A percentile compares a stretch with the other conserved stretches of the same genome.
phyloP scores from a whole-genome alignment of 2,797 vertebrate species.

The Parambassis ranga region DNA sequence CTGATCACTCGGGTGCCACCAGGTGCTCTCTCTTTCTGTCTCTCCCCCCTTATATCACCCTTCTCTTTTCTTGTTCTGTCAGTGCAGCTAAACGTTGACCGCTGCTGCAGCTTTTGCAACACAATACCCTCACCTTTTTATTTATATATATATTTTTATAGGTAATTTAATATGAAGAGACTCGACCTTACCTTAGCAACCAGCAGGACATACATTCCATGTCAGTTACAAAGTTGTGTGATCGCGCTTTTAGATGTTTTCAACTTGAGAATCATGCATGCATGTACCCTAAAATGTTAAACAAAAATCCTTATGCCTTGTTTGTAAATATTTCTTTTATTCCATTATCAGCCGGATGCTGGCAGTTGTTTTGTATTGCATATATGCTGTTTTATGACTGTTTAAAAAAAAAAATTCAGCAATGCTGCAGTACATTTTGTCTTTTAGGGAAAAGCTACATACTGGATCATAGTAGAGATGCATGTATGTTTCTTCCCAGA shows the following conservation, averaged over 20 bases:
- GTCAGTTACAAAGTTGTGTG: slow-evolving; percentile 45
- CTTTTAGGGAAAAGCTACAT: slow-evolving; percentile 27
- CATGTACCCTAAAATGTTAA: slow-evolving; percentile 63
- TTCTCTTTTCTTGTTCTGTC: slow-evolving; percentile 29
- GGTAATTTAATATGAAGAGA: slow-evolving; percentile 83
- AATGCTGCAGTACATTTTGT: slow-evolving; percentile 45
- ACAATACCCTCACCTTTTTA: slow-evolving; percentile 76
- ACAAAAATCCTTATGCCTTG: slow-evolving; percentile 43
- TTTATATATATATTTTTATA: slow-evolving; percentile 83
- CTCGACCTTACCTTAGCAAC: slow-evolving; percentile 60
- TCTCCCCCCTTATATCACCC: background rate
- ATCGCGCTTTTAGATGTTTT: slow-evolving; percentile 53
- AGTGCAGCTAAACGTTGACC: slow-evolving; percentile 76
- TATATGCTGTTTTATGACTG: slow-evolving; percentile 37
- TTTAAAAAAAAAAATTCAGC: slow-evolving; percentile 42
- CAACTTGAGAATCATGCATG: slow-evolving; percentile 63
- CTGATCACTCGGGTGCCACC: slow-evolving; percentile 16
- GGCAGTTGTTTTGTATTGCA: slow-evolving; percentile 54
- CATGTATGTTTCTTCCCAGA: slow-evolving; percentile 12
- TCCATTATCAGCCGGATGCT: slow-evolving; percentile 48
- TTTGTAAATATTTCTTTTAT: slow-evolving; percentile 70
- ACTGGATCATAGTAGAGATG: slow-evolving; percentile 2
- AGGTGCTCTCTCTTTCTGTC: background rate
- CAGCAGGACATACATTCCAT: slow-evolving; percentile 69
- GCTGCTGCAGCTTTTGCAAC: slow-evolving; percentile 78